A percentile compares a stretch with the other conserved stretches of the same genome.
Conservation (phyloP, 2,888 invertebrate genomes). For the Hyppa rectilinea region DNA sequence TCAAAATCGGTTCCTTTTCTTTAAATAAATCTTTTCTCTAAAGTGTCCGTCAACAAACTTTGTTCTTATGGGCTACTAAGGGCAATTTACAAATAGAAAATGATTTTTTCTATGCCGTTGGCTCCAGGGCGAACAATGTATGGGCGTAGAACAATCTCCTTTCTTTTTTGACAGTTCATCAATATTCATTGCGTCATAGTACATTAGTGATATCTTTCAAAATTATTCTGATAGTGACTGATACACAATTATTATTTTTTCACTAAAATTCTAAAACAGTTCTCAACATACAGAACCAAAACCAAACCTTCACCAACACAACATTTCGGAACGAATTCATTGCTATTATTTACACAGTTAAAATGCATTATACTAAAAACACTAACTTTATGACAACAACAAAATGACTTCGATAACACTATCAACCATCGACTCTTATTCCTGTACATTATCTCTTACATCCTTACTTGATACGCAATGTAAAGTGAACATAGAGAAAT, state of each 20-base stretch:
- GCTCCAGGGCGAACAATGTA: no score
- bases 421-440: conserved; percentile 14
- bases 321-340: conserved; percentile 45
- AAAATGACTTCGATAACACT: neutral
- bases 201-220: no score
- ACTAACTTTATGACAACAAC: neutral
- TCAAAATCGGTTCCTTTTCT: no score
- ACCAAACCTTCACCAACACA: neutral
- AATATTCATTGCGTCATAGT: no score
- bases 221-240: no score
- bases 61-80: no score
- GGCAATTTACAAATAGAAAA: no score
- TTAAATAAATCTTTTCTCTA: no score
- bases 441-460: neutral
- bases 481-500: neutral
- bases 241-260: neutral
- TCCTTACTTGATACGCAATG: conserved; percentile 42
- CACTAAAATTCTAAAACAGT: neutral
- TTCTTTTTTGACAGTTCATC: no score
- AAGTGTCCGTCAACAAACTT: no score
- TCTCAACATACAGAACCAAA: conserved; percentile 4
- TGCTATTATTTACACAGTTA: conserved; percentile 3
- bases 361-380: conserved; percentile 13
- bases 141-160: no score
- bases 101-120: no score